A percentile compares a stretch with the other conserved stretches of the same genome.
Conservation (phyloP, 1,140 invertebrate species). For the Drosophila quadrilineata region DNA sequence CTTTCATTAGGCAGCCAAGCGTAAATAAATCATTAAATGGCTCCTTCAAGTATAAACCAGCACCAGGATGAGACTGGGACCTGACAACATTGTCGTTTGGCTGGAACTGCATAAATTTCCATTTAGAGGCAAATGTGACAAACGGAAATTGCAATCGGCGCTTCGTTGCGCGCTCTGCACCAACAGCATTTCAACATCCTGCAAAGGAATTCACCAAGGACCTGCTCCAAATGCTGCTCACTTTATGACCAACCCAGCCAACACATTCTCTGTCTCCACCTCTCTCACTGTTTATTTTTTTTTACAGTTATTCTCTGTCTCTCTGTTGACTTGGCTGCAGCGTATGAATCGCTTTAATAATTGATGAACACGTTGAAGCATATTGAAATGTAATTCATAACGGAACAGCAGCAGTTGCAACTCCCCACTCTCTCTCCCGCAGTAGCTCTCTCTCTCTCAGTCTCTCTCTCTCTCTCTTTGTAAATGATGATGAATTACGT, state of each 20-base stretch:
- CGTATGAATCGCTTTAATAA: constrained; percentile 51
- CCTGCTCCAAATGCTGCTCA: constrained; percentile 39
- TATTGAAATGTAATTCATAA: constrained; percentile 79
- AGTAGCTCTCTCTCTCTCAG: not conserved
- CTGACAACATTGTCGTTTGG: constrained; percentile 6
- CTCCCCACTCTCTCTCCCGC: too few species aligned
- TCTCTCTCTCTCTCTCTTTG: not conserved
- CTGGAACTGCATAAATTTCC: constrained; percentile 68
- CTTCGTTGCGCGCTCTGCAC: constrained; percentile 37
- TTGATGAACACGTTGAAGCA: constrained; percentile 74
- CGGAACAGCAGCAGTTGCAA: constrained; percentile 35
- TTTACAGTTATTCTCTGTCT: not conserved
- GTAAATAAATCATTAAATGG: constrained; percentile 70
- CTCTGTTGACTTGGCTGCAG: constrained; percentile 4
- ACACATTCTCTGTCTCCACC: not conserved
- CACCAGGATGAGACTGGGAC: not conserved
- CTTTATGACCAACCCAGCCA: constrained; percentile 46
- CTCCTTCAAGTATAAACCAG: constrained; percentile 15
- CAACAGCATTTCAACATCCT: constrained; percentile 59
- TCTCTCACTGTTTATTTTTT: not conserved
- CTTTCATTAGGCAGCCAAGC: constrained; percentile 67
- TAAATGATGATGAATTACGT: constrained; percentile 19
- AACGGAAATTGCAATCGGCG: constrained; percentile 75
- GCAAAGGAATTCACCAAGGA: constrained; percentile 45
- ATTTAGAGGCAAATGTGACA: constrained; percentile 78